Evolutionary conservation across 1,140 invertebrate genomes (phyloP).

Genomic region (Sesamia nonagrioides): DNA sequence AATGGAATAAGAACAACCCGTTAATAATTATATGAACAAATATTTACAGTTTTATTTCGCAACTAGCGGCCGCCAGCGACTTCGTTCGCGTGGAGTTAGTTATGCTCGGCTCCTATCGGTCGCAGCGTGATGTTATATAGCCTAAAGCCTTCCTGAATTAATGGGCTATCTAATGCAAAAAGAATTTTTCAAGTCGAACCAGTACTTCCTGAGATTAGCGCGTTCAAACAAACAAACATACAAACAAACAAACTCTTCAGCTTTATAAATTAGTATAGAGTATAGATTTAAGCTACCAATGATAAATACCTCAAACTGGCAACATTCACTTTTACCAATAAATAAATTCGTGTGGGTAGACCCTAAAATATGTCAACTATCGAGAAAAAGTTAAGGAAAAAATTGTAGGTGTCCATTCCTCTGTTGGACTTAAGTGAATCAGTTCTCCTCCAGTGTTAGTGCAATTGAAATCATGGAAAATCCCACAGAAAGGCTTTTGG

Average conservation of each 20-base stretch:
- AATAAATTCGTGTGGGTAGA: slow-evolving; percentile 2
- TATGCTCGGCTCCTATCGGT: too few relatives aligned
- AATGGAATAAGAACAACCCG: not conserved
- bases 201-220: too few relatives aligned
- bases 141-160: too few relatives aligned
- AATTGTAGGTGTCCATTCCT: not conserved
- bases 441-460: not conserved
- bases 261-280: too few relatives aligned
- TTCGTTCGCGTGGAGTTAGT: too few relatives aligned
- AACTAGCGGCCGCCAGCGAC: too few relatives aligned
- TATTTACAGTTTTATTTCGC: too few relatives aligned
- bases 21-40: not conserved
- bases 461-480: slow-evolving; percentile 26
- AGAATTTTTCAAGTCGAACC: too few relatives aligned
- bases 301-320: not conserved
- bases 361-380: not conserved
- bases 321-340: slow-evolving; percentile 9
- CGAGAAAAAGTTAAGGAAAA: not conserved
- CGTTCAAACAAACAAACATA: not conserved
- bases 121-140: too few relatives aligned
- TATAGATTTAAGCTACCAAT: too few relatives aligned
- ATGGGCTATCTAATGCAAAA: too few relatives aligned
- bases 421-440: not conserved
- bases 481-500: slow-evolving; percentile 18
- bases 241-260: too few relatives aligned